Percentiles rank a stretch among this genome's conserved stretches.
phyloP scores from a whole-genome alignment of 2,113 vertebrate genomes.

The Erythrolamprus reginae region DNA sequence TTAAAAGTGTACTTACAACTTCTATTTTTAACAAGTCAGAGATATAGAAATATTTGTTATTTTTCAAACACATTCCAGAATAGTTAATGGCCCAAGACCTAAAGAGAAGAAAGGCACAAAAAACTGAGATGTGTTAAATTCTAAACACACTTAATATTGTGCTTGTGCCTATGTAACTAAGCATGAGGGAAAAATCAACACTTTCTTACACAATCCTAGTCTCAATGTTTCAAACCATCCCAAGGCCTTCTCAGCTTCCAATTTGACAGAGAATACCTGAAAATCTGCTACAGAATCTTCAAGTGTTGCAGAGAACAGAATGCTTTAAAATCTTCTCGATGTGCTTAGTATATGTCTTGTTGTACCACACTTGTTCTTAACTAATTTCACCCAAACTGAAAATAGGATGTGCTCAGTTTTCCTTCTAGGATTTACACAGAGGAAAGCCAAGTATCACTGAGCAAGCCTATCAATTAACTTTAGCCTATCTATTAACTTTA shows the following conservation, averaged over 20 bases:
- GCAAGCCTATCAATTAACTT: background rate
- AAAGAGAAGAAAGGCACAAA: background rate
- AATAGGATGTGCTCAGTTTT: background rate
- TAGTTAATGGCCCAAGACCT: background rate
- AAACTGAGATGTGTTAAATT: too few species aligned
- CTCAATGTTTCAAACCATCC: background rate
- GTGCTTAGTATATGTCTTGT: background rate
- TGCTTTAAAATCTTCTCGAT: background rate
- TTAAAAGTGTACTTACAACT: background rate
- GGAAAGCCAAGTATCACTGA: background rate
- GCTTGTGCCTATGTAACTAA: background rate
- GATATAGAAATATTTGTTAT: background rate
- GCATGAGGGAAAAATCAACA: background rate
- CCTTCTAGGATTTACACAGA: background rate
- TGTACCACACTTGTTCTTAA: background rate
- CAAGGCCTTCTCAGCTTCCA: background rate
- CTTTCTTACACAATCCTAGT: background rate
- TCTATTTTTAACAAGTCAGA: background rate
- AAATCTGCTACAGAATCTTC: background rate
- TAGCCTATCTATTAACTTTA: background rate
- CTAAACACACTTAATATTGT: background rate
- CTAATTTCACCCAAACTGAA: background rate
- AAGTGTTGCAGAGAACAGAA: background rate
- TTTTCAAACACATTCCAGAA: constrained; percentile 5
- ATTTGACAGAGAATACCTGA: background rate